Base-by-base conservation (phyloP, 1,140 invertebrate genomes). In the Nasonia giraulti region DNA sequence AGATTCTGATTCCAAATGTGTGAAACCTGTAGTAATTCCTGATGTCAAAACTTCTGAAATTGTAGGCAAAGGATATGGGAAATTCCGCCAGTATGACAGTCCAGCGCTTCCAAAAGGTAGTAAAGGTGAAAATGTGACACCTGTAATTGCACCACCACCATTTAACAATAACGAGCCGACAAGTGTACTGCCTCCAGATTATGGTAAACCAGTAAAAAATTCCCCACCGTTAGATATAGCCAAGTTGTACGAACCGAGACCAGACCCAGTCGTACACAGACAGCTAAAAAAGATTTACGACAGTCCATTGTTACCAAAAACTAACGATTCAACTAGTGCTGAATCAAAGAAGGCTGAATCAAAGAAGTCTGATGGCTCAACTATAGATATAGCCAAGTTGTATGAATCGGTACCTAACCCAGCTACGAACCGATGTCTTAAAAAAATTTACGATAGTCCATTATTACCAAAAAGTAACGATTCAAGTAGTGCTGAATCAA, bases 61-160 rank as follows among this genome's bases (percentile, higher is more conserved):
- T 23, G 31, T 77, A 62, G 12, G 10, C 23, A 2, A 12, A 12
- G 11, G 37, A 37, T 71, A 37, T 62, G 55, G 40, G 66, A 74
- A 80, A 8, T 80, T 47, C 66, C 50, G 79, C 20, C 20, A n/a
- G 75, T 80, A 44, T 80, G 83, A 80, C 47, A 80, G 68, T 75
- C 68, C 71, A 11, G 20, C 40, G 4, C 31, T 80, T 23, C 71
- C 50, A 47, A 62, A 44, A 44, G 20, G 4, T 55, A 5, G 17
- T 14, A 17, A 17, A 2, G n/a, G 71, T 6, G 31, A 7, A 4
- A 7, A 77, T 44, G 8, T 12, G n/a, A 83, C 71, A 76, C 6
- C 31, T 44, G 14, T 47, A 50, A 12, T 17, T 80, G 20, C 14
- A 11, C 5, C 68, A 27, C 14, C 12, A 71, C 20, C 11, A 47